These are phyloP conservation scores for Gadopsis bispinosus DNA, from an alignment of 2,797 vertebrate species.

Conservation along the genomic window DNA sequence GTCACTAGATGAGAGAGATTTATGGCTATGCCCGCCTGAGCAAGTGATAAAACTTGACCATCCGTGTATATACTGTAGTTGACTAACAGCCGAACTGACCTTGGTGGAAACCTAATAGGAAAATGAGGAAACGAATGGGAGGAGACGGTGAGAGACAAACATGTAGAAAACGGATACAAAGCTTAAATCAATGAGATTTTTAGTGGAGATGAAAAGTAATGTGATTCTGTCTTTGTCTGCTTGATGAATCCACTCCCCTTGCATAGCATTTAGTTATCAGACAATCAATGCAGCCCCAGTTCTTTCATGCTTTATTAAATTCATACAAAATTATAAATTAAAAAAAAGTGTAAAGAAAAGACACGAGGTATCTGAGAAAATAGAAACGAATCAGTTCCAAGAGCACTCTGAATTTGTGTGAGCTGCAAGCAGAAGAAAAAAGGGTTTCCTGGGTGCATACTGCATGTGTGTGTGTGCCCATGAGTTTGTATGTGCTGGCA, in stretches of 20 bases:
- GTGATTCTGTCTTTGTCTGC: conserved; percentile 33
- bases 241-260: conserved; percentile 8
- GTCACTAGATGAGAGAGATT: conserved; percentile 36
- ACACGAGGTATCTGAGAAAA: neutral
- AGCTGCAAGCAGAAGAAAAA: conserved; percentile 2
- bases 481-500: conserved; percentile 30
- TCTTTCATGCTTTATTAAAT: conserved; percentile 33
- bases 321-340: conserved; percentile 12
- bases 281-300: neutral
- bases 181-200: conserved; percentile 16
- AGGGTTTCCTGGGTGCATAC: conserved; percentile 3
- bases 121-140: conserved; percentile 17
- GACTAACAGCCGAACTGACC: conserved; percentile 54
- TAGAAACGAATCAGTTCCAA: neutral
- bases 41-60: conserved; percentile 53
- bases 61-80: conserved; percentile 28
- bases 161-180: neutral
- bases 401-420: neutral
- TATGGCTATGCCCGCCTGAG: conserved; percentile 16
- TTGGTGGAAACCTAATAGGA: conserved; percentile 41
- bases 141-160: conserved; percentile 21
- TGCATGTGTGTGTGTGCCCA: conserved; percentile 24
- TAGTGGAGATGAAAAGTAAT: conserved; percentile 15
- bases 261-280: too few species aligned
- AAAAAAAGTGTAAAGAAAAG: neutral